Base-by-base conservation (phyloP, 2,888 invertebrate species). In the Ephialtes manifestator region DNA sequence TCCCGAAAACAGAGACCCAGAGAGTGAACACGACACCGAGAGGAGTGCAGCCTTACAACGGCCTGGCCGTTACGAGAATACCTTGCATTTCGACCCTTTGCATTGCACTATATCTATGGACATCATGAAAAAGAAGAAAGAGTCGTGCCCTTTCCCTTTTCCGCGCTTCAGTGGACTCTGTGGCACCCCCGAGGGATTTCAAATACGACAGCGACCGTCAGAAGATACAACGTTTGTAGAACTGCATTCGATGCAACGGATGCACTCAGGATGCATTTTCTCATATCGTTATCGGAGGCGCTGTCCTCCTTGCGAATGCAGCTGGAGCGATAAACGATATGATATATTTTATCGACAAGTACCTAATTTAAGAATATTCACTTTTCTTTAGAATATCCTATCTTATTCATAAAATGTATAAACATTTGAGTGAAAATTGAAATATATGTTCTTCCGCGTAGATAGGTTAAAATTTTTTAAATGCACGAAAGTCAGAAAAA, bases 1-100 rank as follows among this genome's bases (percentile, higher is more conserved):
- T 93, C 91, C 90, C 92, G 91, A 93, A 93, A 93, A 92, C 89
- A 90, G 92, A 93, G 91, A 91, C 90, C 89, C 88, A 87, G 13
- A 55, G 58, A 58, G 60, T 76, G 75, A 92, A 93, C 88, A 90
- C 89, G 92, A 93, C 91, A 92, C 88, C 79, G 72, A 76, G 67
- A 77, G 39, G 7, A 55, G 18, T 13, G 93, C 92, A 93, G 90
- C 93, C 93, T 83, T 93, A 93, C 87, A 90, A 93, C 87, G 53
- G 87, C 84, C 48, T 87, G 81, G 87, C 68, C 83, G 88, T 63
- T 71, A 67, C 81, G 76, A 86, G 74, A 87, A 84, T 82, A 82
- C 77, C 79, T 80, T 71, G 80, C 77, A 78, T 88, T 86, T 87
- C 86, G 67, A 82, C 83, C 83, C 84, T 78, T 67, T 76, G 48